phyloP scores from a whole-genome alignment of 2,113 vertebrate species.

The Paratilapia polleni region DNA sequence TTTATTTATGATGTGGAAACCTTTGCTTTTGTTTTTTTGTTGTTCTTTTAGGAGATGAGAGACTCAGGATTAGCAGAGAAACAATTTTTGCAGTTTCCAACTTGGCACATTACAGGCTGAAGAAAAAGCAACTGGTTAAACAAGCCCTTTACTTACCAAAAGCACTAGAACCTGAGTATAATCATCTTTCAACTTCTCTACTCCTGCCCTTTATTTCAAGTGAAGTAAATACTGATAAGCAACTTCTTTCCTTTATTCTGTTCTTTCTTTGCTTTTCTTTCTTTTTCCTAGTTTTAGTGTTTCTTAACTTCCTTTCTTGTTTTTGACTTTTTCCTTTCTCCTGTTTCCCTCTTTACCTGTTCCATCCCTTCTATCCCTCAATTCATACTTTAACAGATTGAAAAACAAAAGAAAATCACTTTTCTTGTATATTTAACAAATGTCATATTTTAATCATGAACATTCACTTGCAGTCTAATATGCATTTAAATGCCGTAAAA shows the following conservation, averaged over 20 bases:
- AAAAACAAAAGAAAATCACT: neutral
- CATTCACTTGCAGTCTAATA: neutral
- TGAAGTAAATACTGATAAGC: neutral
- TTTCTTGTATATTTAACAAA: neutral
- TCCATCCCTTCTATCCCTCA: accelerated
- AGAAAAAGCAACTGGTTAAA: too few relatives aligned
- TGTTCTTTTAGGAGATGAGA: neutral
- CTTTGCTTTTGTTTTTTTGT: accelerated
- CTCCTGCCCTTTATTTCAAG: neutral
- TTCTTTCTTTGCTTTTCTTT: too few relatives aligned
- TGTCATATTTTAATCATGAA: neutral
- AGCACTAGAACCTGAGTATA: neutral
- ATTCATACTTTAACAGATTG: accelerated
- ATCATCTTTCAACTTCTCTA: neutral
- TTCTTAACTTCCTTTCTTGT: neutral
- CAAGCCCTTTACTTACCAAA: too few relatives aligned
- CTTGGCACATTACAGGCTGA: neutral
- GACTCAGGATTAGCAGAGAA: neutral
- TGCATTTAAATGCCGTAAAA: neutral
- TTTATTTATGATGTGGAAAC: neutral
- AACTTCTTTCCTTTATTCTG: too few relatives aligned
- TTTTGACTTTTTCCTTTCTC: neutral
- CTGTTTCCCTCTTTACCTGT: neutral
- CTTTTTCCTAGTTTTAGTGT: neutral
- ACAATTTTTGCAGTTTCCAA: neutral